A percentile compares a stretch with the other conserved stretches of the same genome.
Evolutionary conservation across 2,113 vertebrate genomes (phyloP).

Genomic region (Crotophaga sulcirostris): DNA sequence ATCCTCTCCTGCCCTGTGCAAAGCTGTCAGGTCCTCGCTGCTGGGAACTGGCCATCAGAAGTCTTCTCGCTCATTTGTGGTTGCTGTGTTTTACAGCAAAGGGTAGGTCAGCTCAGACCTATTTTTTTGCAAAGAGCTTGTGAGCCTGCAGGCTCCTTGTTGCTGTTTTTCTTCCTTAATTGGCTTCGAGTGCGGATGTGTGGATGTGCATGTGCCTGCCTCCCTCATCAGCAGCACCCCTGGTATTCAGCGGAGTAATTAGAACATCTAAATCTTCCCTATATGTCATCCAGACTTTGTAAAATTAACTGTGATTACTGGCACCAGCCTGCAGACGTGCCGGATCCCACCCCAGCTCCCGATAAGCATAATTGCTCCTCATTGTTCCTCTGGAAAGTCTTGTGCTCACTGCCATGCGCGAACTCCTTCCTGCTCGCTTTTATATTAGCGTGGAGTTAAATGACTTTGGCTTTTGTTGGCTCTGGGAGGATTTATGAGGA

Average conservation of each 20-base stretch:
- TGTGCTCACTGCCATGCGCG: not conserved
- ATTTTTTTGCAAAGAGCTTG: rapidly evolving
- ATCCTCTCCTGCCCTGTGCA: not conserved
- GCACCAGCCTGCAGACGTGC: slow-evolving; percentile 10
- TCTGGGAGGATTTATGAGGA: not conserved
- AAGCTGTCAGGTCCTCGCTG: not conserved
- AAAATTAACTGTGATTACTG: slow-evolving; percentile 19
- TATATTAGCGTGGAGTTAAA: not conserved
- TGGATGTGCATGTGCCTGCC: slow-evolving; percentile 46
- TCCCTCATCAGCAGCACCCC: slow-evolving; percentile 59
- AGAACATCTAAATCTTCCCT: slow-evolving; percentile 60
- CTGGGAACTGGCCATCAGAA: not conserved
- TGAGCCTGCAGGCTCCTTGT: not conserved
- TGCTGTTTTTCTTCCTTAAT: slow-evolving; percentile 46
- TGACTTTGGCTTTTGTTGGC: not conserved
- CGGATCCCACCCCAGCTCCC: slow-evolving; percentile 1
- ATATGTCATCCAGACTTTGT: slow-evolving; percentile 7
- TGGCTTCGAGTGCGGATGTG: not conserved
- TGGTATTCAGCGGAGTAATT: slow-evolving; percentile 44
- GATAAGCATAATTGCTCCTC: not conserved
- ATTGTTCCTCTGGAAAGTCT: not conserved
- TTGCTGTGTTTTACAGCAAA: not conserved
- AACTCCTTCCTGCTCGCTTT: not conserved
- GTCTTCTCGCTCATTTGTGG: not conserved
- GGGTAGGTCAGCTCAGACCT: not conserved